Conservation (phyloP, 2,113 vertebrate genomes). For the Dascyllus trimaculatus region DNA sequence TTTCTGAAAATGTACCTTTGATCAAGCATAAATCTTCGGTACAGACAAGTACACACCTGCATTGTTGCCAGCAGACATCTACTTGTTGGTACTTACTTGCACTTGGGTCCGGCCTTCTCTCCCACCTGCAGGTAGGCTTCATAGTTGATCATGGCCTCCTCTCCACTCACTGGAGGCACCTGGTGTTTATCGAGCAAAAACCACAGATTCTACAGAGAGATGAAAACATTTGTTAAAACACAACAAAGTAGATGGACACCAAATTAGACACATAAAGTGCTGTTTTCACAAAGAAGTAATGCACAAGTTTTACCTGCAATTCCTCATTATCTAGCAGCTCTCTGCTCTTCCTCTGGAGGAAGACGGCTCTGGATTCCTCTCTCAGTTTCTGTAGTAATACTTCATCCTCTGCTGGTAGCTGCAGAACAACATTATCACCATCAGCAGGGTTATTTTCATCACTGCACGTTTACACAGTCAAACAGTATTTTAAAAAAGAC, state of each 20-base stretch:
- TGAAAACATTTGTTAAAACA: not conserved
- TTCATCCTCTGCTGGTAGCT: slow-evolving; percentile 98
- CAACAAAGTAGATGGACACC: not conserved
- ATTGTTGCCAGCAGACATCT: not conserved
- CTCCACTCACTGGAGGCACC: slow-evolving; percentile 92
- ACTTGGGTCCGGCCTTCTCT: slow-evolving; percentile 94
- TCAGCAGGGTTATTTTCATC: not conserved
- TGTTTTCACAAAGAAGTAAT: not conserved
- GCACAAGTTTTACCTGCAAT: slow-evolving; percentile 87
- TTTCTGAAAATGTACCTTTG: slow-evolving; percentile 14
- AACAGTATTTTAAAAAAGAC: too few relatives aligned
- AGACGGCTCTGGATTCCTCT: slow-evolving; percentile 97
- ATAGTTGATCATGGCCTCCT: slow-evolving; percentile 99
- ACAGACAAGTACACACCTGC: not conserved
- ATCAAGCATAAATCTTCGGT: not conserved
- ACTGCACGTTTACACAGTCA: too few relatives aligned
- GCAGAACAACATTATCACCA: slow-evolving; percentile 25
- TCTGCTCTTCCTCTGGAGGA: slow-evolving; percentile 97
- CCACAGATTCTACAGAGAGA: slow-evolving; percentile 90
- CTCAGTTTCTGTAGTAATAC: slow-evolving; percentile 95
- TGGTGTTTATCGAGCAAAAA: slow-evolving; percentile 98
- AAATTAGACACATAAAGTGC: not conserved
- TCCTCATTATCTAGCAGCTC: slow-evolving; percentile 98
- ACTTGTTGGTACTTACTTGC: slow-evolving; percentile 87
- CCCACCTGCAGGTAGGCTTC: slow-evolving; percentile 94